Conservation (phyloP, 2,797 vertebrate species). For the Poeciliopsis paucimaculata region DNA sequence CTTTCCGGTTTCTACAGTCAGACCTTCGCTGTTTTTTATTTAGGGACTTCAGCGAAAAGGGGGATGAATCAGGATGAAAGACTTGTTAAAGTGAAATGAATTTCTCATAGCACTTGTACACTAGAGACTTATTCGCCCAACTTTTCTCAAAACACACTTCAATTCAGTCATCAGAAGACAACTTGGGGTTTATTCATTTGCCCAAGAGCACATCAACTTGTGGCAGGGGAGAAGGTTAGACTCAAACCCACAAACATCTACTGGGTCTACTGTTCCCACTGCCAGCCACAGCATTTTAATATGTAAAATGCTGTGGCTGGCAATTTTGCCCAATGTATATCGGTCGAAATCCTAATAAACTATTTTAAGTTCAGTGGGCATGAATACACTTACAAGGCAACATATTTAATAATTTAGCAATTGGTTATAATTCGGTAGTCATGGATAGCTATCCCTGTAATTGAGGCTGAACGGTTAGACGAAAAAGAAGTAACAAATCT, state of each 20-base stretch:
- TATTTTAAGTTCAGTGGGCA: not conserved
- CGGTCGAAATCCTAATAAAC: not conserved
- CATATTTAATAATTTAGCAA: conserved; percentile 2
- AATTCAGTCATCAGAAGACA: not conserved
- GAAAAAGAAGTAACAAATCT: not conserved
- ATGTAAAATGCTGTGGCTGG: not conserved
- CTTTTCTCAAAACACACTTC: not conserved
- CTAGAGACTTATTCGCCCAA: not conserved
- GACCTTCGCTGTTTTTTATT: not conserved
- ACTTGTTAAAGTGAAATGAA: not conserved
- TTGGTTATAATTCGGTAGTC: conserved; percentile 5
- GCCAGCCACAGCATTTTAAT: not conserved
- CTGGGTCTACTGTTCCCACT: not conserved
- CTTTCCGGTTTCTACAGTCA: not conserved
- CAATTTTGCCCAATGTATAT: too few relatives aligned
- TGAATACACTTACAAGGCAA: not conserved
- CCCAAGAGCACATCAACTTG: not conserved
- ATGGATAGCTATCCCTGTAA: not conserved
- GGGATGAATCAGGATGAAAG: not conserved
- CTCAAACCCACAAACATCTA: not conserved
- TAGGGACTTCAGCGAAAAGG: not conserved
- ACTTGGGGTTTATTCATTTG: not conserved
- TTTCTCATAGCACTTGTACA: not conserved
- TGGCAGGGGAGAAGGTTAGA: not conserved
- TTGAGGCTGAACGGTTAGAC: not conserved